These are phyloP conservation scores for Drosophila insularis DNA, from an alignment of 1,140 invertebrate species.

Conservation along the genomic window DNA sequence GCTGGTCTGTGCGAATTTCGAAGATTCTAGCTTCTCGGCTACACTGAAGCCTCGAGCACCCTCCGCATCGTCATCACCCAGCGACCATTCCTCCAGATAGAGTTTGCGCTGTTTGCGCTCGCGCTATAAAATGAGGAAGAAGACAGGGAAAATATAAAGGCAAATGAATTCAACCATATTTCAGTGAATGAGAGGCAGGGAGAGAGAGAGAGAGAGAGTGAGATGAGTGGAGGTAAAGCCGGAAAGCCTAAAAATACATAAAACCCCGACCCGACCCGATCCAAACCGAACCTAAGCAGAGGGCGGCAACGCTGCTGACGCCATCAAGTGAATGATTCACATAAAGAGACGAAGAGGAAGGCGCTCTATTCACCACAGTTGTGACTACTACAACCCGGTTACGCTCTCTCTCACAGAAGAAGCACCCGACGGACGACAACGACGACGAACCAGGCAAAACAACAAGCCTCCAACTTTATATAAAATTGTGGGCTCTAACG, in stretches of 20 bases:
- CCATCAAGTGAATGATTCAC: constrained; percentile 67
- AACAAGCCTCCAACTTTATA: background rate
- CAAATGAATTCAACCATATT: constrained; percentile 9
- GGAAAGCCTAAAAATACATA: constrained; percentile 64
- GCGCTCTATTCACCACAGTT: constrained; percentile 34
- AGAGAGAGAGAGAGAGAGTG: background rate
- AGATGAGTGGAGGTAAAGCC: constrained; percentile 20
- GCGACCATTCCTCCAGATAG: constrained; percentile 95
- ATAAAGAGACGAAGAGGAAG: background rate
- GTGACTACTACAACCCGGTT: background rate
- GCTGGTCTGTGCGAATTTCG: constrained; percentile 88
- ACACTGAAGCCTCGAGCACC: constrained; percentile 93
- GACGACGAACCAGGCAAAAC: background rate
- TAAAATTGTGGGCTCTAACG: constrained; percentile 15
- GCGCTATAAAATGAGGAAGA: constrained; percentile 85
- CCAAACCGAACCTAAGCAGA: constrained; percentile 10
- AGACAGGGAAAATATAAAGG: constrained; percentile 14
- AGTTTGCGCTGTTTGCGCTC: constrained; percentile 94
- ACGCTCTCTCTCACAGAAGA: background rate
- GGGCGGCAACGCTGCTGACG: constrained; percentile 53
- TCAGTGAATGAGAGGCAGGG: background rate
- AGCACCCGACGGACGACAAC: background rate
- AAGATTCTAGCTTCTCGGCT: constrained; percentile 94
- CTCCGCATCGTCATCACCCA: constrained; percentile 96
- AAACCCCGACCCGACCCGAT: background rate